A percentile compares a stretch with the other conserved stretches of the same genome.
phyloP scores from a whole-genome alignment of 2,888 invertebrate species.

The Parnassius orleans region DNA sequence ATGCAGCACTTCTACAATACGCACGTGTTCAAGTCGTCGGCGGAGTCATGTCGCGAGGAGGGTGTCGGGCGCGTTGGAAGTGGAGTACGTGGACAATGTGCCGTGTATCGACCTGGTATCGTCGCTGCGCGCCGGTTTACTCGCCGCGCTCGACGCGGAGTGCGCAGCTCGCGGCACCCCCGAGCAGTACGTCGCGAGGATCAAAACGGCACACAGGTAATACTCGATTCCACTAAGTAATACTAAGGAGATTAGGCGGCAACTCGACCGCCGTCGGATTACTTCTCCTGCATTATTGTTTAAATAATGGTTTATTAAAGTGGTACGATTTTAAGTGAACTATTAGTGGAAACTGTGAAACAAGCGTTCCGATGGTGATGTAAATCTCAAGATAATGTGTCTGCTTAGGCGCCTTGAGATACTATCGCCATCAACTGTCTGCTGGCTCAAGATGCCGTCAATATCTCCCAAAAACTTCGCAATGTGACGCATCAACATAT shows the following conservation, averaged over 20 bases:
- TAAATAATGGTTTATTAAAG: no score
- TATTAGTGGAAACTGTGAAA: no score
- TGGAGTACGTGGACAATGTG: slow-evolving; percentile 97
- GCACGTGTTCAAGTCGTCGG: slow-evolving; percentile 90
- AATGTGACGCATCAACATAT: no score
- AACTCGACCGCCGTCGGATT: background rate
- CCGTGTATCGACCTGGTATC: slow-evolving; percentile 98
- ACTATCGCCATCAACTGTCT: no score
- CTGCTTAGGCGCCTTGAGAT: no score
- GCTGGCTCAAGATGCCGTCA: no score
- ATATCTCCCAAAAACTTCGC: no score
- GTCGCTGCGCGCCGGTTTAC: slow-evolving; percentile 92
- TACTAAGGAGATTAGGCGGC: background rate
- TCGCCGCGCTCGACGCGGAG: slow-evolving; percentile 96
- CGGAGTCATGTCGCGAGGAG: slow-evolving; percentile 95
- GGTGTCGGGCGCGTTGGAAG: slow-evolving; percentile 95
- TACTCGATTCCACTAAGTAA: background rate
- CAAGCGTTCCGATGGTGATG: no score
- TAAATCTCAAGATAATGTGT: no score
- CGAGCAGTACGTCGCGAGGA: slow-evolving; percentile 63
- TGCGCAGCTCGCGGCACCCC: slow-evolving; percentile 91
- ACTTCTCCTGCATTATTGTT: background rate
- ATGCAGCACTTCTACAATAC: slow-evolving; percentile 99
- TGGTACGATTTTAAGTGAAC: no score
- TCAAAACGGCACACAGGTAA: slow-evolving; percentile 59